These are phyloP conservation scores for Lumbricus terrestris DNA, from an alignment of 2,888 invertebrate species.

Conservation along the genomic window DNA sequence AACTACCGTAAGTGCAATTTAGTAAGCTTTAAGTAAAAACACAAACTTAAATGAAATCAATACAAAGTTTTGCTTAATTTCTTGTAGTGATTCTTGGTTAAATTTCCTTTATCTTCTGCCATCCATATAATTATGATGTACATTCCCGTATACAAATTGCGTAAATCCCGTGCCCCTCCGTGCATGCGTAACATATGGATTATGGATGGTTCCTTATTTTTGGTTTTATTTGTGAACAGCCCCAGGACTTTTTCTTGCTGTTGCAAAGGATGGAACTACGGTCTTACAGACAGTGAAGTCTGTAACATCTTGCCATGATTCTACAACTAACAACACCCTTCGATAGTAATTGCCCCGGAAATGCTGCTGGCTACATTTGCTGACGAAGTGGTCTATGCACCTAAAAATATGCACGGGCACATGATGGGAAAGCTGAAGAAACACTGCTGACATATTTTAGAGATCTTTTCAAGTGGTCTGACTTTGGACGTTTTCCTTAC, in stretches of 20 bases:
- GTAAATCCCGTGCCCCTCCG: no score
- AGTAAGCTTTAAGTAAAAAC: neutral
- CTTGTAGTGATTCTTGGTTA: neutral
- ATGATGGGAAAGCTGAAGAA: neutral
- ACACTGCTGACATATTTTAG: neutral
- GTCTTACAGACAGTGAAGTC: neutral
- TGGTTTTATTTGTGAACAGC: neutral
- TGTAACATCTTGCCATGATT: neutral
- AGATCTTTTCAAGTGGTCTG: neutral
- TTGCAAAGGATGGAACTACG: neutral
- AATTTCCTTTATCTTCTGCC: no score
- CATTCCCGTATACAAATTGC: no score
- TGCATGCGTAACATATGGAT: no score
- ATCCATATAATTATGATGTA: no score
- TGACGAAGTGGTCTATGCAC: neutral
- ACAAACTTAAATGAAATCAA: neutral
- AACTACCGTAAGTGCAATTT: neutral
- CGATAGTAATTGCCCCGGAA: neutral
- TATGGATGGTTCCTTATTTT: neutral
- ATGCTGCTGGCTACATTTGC: conserved; percentile 3
- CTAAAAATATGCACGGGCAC: neutral
- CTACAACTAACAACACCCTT: neutral
- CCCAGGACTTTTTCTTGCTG: neutral
- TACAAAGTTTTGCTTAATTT: neutral
- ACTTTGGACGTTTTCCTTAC: neutral